Base-by-base conservation (phyloP, 2,797 vertebrate species). In the Manis pentadactyla region DNA sequence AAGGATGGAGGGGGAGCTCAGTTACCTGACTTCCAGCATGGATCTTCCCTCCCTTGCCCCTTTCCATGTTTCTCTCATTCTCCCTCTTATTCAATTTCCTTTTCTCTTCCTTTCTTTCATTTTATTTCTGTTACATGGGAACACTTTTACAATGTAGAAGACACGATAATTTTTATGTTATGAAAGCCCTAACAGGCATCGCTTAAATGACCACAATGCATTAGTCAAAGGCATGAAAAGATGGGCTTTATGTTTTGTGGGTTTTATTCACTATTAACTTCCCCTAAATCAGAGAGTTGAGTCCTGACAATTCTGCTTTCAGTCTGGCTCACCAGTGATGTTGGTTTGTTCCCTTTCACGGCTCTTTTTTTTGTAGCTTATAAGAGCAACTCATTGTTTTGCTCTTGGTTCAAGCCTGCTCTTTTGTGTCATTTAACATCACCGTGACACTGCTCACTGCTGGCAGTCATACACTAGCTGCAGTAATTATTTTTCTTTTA, bases 161-260 rank as follows among this genome's bases (percentile, higher is more conserved):
- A 42, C 23, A 83, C 7, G 69, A 3, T 61, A 39, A n/a, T 87
- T 84, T 90, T 92, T 66, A 46, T n/a, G 85, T 37, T 31, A 46
- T 25, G 14, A 81, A 75, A 75, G 15, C 69, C 51, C 59, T 90
- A 53, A 68, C 25, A 66, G 49, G 34, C 42, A 34, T 81, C 87
- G 87, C 37, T 93, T 84, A 18, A 87, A 27, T 61, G 37, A 92
- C 18, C 10, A n/a, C 34, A 15, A 18, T 37, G 27, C 64, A 39
- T 87, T 90, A 90, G 74, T 87, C 81, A 90, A 93, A 79, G 63
- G 25, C 23, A n/a, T 86, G 59, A 57, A 75, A 85, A 91, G 31
- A 92, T 10, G 10, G 27, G 23, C 39, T 73, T 77, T 77, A 49
- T 25, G 39, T 95, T 94, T 82, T 82, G 27, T 81, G n/a, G 49